Percentiles rank a stretch among this genome's conserved stretches.
These are phyloP conservation scores for Uloborus plumipes DNA, from an alignment of 2,888 invertebrate genomes.

Conservation along the genomic window DNA sequence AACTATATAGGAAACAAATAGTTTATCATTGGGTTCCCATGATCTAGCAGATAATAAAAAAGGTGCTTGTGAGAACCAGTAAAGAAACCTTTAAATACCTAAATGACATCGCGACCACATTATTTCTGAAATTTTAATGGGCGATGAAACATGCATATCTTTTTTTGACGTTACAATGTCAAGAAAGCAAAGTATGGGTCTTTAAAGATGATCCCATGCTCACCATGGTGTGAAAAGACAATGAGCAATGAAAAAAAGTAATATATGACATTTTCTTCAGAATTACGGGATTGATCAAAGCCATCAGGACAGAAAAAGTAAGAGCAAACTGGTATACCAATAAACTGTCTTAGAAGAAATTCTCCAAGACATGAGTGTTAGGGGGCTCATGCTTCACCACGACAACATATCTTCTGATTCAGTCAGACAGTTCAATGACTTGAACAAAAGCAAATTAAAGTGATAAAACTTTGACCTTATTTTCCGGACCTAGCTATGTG, in stretches of 20 bases:
- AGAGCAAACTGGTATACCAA: slow-evolving; percentile 15
- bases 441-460: slow-evolving; percentile 14
- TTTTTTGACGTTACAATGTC: neutral
- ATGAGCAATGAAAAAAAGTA: slow-evolving; percentile 10
- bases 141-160: slow-evolving; percentile 3
- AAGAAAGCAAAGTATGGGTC: slow-evolving; percentile 5
- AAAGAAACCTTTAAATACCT: too few species aligned
- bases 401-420: slow-evolving; percentile 21
- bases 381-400: slow-evolving; percentile 19
- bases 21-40: too few species aligned
- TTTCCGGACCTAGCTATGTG: slow-evolving; percentile 12
- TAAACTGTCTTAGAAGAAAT: slow-evolving; percentile 24
- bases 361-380: slow-evolving; percentile 9
- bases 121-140: slow-evolving; percentile 9
- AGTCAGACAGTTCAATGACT: slow-evolving; percentile 18
- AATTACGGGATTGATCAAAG: slow-evolving; percentile 3
- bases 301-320: slow-evolving; percentile 6
- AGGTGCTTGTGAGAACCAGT: too few species aligned
- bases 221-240: slow-evolving; percentile 8
- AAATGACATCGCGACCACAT: neutral
- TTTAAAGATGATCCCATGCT: slow-evolving; percentile 7
- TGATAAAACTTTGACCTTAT: slow-evolving; percentile 16
- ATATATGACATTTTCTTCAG: slow-evolving; percentile 31
- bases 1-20: too few species aligned
- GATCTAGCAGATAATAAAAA: too few species aligned